Evolutionary conservation across 2,797 vertebrate genomes (phyloP).

Genomic region (Ibycter americanus): DNA sequence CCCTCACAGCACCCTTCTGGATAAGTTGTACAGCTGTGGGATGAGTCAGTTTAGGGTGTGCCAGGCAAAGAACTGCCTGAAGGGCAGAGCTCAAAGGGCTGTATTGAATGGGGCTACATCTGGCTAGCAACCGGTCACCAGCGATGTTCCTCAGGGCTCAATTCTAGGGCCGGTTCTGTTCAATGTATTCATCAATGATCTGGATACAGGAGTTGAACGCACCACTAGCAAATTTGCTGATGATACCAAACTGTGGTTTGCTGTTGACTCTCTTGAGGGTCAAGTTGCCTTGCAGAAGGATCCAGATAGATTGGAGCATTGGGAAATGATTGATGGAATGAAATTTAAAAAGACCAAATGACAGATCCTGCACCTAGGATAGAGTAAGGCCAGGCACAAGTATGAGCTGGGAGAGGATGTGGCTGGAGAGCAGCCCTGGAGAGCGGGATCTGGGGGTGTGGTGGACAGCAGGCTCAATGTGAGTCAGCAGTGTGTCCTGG

Average conservation of each 20-base stretch:
- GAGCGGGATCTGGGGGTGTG: not conserved
- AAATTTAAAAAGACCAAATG: not conserved
- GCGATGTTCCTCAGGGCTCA: fast-evolving
- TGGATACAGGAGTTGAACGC: too few species aligned
- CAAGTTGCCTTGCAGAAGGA: not conserved
- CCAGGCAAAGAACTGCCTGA: not conserved
- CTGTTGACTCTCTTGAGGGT: not conserved
- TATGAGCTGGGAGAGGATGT: not conserved
- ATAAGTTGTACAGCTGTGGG: not conserved
- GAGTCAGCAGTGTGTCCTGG: not conserved
- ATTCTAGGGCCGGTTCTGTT: too few species aligned
- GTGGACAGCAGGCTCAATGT: fast-evolving
- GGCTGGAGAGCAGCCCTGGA: not conserved
- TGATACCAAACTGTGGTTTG: not conserved
- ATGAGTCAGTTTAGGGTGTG: not conserved
- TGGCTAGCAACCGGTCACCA: not conserved
- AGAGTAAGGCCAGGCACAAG: fast-evolving
- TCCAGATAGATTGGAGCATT: not conserved
- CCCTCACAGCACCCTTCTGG: not conserved
- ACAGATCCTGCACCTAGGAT: not conserved
- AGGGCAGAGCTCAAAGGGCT: not conserved
- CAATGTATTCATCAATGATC: too few species aligned
- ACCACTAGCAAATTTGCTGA: too few species aligned
- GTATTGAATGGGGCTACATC: too few species aligned
- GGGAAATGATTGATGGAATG: not conserved